Percentiles rank a stretch among this genome's conserved stretches.
Evolutionary conservation across 2,113 vertebrate species (phyloP).

Genomic region (Eidolon helvum): DNA sequence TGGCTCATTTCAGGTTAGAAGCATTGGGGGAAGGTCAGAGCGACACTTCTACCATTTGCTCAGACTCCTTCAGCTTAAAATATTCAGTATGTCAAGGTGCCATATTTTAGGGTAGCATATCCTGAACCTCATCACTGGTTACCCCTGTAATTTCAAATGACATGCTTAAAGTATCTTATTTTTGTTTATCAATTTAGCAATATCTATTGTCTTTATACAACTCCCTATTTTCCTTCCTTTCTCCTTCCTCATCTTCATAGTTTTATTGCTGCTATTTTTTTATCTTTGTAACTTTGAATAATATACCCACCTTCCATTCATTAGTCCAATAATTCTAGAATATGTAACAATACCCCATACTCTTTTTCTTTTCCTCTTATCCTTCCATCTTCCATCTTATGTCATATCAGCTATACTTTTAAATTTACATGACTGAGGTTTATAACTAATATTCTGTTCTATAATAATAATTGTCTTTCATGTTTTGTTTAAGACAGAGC

Average conservation of each 20-base stretch:
- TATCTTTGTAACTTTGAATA: not conserved
- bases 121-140: not conserved
- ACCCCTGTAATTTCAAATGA: not conserved
- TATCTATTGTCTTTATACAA: not conserved
- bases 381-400: not conserved
- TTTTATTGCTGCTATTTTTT: not conserved
- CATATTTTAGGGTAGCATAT: not conserved
- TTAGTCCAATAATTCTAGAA: not conserved
- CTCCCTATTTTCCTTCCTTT: not conserved
- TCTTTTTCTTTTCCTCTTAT: not conserved
- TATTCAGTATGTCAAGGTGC: no score
- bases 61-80: no score
- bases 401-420: not conserved
- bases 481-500: not conserved
- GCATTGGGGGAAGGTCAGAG: no score
- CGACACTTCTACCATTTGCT: no score
- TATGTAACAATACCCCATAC: not conserved
- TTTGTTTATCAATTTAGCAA: not conserved
- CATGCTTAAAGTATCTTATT: not conserved
- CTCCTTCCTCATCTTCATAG: not conserved
- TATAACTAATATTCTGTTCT: not conserved
- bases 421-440: not conserved
- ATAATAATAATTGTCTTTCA: not conserved
- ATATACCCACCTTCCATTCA: not conserved
- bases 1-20: no score